Percentiles rank a stretch among this genome's conserved stretches.
These are phyloP conservation scores for Nematopogon swammerdamellus DNA, from an alignment of 2,888 invertebrate genomes.

Conservation along the genomic window DNA sequence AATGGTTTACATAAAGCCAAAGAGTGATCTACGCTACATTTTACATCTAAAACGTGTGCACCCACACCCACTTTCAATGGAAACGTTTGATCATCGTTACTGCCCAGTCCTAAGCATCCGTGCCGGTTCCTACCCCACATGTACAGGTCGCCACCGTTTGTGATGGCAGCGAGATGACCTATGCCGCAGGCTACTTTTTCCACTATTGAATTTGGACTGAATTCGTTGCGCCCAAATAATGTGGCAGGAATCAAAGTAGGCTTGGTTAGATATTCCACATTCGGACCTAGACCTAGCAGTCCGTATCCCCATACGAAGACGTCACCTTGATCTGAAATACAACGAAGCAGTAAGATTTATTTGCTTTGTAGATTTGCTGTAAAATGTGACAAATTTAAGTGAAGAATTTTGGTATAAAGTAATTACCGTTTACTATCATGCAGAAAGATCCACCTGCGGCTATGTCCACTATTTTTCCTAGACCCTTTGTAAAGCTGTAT, in stretches of 20 bases:
- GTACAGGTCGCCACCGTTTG: constrained; percentile 78
- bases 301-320: constrained; percentile 96
- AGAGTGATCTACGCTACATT: constrained; percentile 85
- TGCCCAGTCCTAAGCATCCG: constrained; percentile 81
- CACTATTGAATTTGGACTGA: constrained; percentile 67
- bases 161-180: constrained; percentile 77
- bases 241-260: constrained; percentile 76
- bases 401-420: neutral
- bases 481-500: constrained; percentile 51
- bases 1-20: constrained; percentile 74
- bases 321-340: constrained; percentile 68
- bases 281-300: constrained; percentile 84
- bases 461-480: constrained; percentile 76
- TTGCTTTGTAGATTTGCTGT: neutral
- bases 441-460: constrained; percentile 88
- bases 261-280: constrained; percentile 58
- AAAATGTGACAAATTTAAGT: constrained; percentile 3
- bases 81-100: constrained; percentile 79
- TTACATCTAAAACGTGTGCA: constrained; percentile 68
- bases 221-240: constrained; percentile 83
- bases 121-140: constrained; percentile 89
- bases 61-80: constrained; percentile 82
- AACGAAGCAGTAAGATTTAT: neutral
- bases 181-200: constrained; percentile 68
- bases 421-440: constrained; percentile 66